Evolutionary conservation across 2,888 invertebrate genomes (phyloP).

Genomic region (Diaperis boleti): DNA sequence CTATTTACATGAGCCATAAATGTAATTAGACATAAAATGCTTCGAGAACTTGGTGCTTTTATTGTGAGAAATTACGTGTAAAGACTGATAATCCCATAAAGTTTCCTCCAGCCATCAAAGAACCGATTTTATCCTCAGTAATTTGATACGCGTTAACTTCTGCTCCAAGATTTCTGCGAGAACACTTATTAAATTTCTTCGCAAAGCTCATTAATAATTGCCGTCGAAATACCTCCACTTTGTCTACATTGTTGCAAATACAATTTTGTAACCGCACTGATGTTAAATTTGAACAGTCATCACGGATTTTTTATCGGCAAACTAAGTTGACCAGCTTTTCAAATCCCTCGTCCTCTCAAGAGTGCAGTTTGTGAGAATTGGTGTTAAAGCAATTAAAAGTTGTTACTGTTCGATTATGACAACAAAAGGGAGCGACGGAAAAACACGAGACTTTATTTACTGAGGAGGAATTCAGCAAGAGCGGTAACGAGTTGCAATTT

Average conservation of each 20-base stretch:
- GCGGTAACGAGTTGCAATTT: too few species aligned
- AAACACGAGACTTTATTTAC: too few species aligned
- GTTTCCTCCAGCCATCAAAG: slow-evolving; percentile 38
- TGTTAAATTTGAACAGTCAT: too few species aligned
- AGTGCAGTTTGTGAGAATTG: too few species aligned
- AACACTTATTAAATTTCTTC: slow-evolving; percentile 36
- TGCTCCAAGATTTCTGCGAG: slow-evolving; percentile 20
- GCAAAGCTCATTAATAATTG: slow-evolving; percentile 35
- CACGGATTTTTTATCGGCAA: too few species aligned
- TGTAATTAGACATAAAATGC: slow-evolving; percentile 30
- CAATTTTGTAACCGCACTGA: too few species aligned
- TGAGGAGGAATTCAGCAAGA: too few species aligned
- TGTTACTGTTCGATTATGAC: too few species aligned
- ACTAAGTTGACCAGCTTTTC: too few species aligned
- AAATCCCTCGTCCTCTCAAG: too few species aligned
- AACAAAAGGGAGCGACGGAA: too few species aligned
- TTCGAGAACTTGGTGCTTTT: slow-evolving; percentile 16
- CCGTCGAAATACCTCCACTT: slow-evolving; percentile 3
- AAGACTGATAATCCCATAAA: slow-evolving; percentile 43
- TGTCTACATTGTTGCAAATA: not conserved
- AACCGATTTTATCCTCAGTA: slow-evolving; percentile 37
- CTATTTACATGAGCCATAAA: slow-evolving; percentile 31
- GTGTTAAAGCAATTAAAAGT: too few species aligned
- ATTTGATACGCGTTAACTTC: slow-evolving; percentile 37
- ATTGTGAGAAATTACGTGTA: slow-evolving; percentile 35